Evolutionary conservation across 2,113 vertebrate species (phyloP).

Genomic region (Struthio camelus): DNA sequence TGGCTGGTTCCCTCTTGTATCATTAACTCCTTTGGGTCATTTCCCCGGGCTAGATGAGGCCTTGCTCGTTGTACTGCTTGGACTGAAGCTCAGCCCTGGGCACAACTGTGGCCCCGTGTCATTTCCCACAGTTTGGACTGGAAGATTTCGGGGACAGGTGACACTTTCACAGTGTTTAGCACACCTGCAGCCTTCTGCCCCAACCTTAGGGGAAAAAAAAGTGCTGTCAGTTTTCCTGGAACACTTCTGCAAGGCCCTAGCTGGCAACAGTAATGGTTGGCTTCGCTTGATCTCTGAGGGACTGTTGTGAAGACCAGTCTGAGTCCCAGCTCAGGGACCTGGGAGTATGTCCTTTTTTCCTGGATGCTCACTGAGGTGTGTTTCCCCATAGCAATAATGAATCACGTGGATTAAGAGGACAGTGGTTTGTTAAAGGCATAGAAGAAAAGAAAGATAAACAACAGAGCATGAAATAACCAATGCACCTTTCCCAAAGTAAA

Average conservation of each 20-base stretch:
- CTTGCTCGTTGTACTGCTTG: not conserved
- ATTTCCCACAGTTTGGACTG: not conserved
- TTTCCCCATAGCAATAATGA: not conserved
- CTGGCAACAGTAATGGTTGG: not conserved
- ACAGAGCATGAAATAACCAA: not conserved
- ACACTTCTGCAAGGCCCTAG: not conserved
- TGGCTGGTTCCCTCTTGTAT: not conserved
- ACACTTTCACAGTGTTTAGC: not conserved
- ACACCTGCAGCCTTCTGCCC: not conserved
- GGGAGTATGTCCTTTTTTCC: not conserved
- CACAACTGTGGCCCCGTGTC: rapidly evolving
- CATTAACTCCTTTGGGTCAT: not conserved
- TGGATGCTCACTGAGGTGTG: no score
- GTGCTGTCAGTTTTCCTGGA: not conserved
- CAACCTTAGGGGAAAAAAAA: no score
- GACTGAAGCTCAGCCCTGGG: not conserved
- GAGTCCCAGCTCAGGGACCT: not conserved
- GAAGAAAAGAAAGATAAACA: not conserved
- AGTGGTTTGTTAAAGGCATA: not conserved
- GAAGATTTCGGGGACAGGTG: not conserved
- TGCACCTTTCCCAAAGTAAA: not conserved
- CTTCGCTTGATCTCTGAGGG: not conserved
- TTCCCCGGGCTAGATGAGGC: not conserved
- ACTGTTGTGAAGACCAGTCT: not conserved
- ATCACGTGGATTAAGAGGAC: not conserved